Conservation (phyloP, 2,888 invertebrate species). For the Galeopsomyia nigrocyanea region DNA sequence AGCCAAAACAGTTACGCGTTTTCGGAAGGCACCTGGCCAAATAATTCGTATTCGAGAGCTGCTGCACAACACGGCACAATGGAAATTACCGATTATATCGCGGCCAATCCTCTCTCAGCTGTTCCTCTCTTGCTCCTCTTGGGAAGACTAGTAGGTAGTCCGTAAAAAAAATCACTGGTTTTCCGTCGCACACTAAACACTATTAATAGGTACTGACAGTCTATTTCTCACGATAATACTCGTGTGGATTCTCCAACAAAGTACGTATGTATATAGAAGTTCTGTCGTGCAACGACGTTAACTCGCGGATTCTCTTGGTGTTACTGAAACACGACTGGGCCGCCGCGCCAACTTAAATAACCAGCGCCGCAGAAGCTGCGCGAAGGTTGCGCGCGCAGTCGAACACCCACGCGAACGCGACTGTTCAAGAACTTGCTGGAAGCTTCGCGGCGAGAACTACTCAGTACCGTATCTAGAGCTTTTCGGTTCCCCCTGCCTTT, state of each 20-base stretch:
- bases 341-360: constrained; percentile 35
- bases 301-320: neutral
- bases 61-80: neutral
- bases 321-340: constrained; percentile 25
- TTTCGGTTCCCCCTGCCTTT: too few species aligned
- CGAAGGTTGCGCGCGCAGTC: constrained; percentile 21
- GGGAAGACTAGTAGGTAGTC: neutral
- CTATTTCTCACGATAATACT: too few species aligned
- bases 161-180: too few species aligned
- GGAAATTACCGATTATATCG: neutral
- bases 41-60: neutral
- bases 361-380: constrained; percentile 3
- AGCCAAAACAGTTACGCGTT: neutral
- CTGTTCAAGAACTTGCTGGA: constrained; percentile 33
- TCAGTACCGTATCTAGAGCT: neutral
- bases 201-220: too few species aligned
- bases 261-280: too few species aligned
- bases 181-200: too few species aligned
- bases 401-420: constrained; percentile 19
- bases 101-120: constrained; percentile 6
- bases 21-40: neutral
- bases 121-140: neutral
- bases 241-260: neutral
- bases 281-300: neutral
- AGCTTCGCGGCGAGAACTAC: constrained; percentile 8